phyloP scores from a whole-genome alignment of 2,113 vertebrate genomes.

The Zosterops borbonicus region DNA sequence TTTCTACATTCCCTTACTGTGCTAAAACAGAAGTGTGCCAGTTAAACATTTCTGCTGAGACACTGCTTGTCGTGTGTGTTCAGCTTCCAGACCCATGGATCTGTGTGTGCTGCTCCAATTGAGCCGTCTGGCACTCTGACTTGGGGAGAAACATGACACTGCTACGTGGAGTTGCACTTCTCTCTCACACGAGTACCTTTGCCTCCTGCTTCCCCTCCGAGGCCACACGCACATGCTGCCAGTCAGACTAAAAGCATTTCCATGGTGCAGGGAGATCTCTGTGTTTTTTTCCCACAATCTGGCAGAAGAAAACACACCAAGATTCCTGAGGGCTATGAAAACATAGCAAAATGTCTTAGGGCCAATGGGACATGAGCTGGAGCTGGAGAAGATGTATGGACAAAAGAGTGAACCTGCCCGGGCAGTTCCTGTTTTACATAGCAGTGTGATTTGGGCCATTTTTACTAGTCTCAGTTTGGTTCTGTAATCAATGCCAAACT shows the following conservation, averaged over 20 bases:
- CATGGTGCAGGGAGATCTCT: not conserved
- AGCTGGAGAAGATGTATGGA: not conserved
- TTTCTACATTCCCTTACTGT: not conserved
- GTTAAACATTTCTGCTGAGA: not conserved
- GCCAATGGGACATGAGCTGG: not conserved
- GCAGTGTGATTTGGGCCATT: not conserved
- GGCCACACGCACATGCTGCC: not conserved
- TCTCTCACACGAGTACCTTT: not conserved
- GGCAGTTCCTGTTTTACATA: not conserved
- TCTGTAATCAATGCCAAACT: not conserved
- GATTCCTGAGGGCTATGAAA: not conserved
- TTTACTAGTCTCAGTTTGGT: not conserved
- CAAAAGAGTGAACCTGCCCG: not conserved
- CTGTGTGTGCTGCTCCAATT: fast-evolving
- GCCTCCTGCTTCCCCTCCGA: not conserved
- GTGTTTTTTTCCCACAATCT: not conserved
- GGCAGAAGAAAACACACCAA: not conserved
- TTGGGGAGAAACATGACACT: not conserved
- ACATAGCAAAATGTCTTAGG: not conserved
- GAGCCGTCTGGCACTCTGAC: not conserved
- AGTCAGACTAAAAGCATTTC: not conserved
- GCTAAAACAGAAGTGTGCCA: not conserved
- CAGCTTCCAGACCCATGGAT: not conserved
- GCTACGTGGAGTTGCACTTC: not conserved
- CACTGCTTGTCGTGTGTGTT: fast-evolving